Percentiles rank a stretch among this genome's conserved stretches.
Conservation (phyloP, 2,888 invertebrate genomes). For the Aleiodes leptofemur region DNA sequence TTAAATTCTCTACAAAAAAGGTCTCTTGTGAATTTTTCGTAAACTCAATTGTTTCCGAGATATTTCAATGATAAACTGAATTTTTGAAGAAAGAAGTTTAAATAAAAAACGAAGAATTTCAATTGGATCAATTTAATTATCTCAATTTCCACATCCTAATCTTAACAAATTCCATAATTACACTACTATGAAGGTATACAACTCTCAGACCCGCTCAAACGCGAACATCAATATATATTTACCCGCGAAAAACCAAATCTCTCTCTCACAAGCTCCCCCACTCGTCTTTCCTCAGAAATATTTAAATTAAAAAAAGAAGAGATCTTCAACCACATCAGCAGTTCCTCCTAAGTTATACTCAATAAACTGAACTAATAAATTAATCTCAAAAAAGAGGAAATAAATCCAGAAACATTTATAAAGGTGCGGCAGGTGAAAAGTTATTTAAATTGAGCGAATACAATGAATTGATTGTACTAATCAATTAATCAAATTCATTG, state of each 20-base stretch:
- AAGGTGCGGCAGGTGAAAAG: constrained; percentile 10
- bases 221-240: constrained; percentile 18
- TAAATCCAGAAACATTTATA: background rate
- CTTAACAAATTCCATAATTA: constrained; percentile 18
- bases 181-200: constrained; percentile 16
- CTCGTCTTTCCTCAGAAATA: too few species aligned
- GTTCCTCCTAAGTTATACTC: background rate
- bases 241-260: background rate
- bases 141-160: constrained; percentile 21
- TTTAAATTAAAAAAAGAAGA: too few species aligned
- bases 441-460: constrained; percentile 20
- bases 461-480: background rate
- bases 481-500: constrained; percentile 3
- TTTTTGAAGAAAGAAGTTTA: too few species aligned
- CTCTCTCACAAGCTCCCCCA: too few species aligned
- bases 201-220: constrained; percentile 13
- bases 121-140: constrained; percentile 25
- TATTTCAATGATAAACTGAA: too few species aligned
- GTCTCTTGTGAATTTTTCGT: too few species aligned
- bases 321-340: background rate
- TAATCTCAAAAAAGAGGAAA: constrained; percentile 2
- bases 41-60: too few species aligned
- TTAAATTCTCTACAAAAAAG: too few species aligned
- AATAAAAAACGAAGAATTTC: background rate
- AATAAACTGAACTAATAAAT: constrained; percentile 11